phyloP scores from a whole-genome alignment of 35 echinoderm and acorn worm genomes.

The Apostichopus parvimensis region DNA sequence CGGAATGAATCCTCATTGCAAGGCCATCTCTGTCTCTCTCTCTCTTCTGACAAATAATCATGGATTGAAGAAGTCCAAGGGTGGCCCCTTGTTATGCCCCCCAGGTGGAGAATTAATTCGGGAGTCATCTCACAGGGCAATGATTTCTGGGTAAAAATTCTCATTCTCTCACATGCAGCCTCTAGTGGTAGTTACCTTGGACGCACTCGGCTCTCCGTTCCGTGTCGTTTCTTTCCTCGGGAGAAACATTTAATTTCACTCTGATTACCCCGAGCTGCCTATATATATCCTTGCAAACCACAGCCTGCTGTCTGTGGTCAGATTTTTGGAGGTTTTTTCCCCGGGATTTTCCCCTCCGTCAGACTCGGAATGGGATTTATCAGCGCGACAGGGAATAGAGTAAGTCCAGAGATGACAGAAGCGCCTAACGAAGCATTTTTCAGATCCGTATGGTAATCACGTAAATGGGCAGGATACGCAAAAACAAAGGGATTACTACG shows the following conservation, averaged over 20 bases:
- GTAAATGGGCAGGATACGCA: too few relatives aligned
- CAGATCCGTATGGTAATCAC: too few relatives aligned
- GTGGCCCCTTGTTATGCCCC: slow-evolving; percentile 34
- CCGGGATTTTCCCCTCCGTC: not conserved
- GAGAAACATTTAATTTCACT: slow-evolving; percentile 34
- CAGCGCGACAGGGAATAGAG: too few relatives aligned
- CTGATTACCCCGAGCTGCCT: not conserved
- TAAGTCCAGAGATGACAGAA: too few relatives aligned
- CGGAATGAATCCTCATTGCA: too few relatives aligned
- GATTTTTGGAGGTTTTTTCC: not conserved
- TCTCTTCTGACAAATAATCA: too few relatives aligned
- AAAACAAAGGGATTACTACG: too few relatives aligned
- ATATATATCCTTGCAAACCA: not conserved
- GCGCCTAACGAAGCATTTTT: too few relatives aligned
- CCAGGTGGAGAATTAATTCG: slow-evolving; percentile 35
- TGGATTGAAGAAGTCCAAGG: not conserved
- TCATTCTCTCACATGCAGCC: slow-evolving; percentile 19
- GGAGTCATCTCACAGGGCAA: slow-evolving; percentile 9
- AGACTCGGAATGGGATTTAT: too few relatives aligned
- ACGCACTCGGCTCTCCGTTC: not conserved
- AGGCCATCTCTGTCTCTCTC: too few relatives aligned
- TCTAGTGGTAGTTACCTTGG: not conserved
- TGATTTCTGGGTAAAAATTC: slow-evolving; percentile 42
- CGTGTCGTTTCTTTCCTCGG: not conserved
- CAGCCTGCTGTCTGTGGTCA: not conserved